Base-by-base conservation (phyloP, 1,140 invertebrate genomes). In the Neomicropteryx cornuta region DNA sequence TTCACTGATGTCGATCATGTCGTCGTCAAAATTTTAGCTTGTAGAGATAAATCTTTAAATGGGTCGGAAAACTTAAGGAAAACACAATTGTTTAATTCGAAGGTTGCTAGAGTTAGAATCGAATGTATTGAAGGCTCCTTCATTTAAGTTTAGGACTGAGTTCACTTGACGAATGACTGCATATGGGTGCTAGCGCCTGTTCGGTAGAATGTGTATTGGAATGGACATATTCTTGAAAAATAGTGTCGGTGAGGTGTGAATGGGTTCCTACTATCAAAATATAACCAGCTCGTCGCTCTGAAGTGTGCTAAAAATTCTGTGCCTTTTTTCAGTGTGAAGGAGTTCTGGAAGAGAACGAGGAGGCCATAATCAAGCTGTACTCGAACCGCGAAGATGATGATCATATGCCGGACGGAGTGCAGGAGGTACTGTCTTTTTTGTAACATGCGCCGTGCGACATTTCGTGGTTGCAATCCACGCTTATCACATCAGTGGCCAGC, bases 271-370 rank as follows among this genome's bases (percentile, higher is more conserved):
- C 24, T 37, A n/a, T 27, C 6, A 27, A n/a, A n/a, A 27, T 27
- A 27, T 27, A 27, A 27, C 8, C n/a, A 27, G 24, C 8, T 8
- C 8, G n/a, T 8, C n/a, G n/a, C 8, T 23, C 17, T 6, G 17
- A n/a, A 18, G 13, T 32, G 18, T 33, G 22, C 18, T 24, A 22
- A 14, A 11, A 23, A 4, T 19, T 36, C 3, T 6, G 16, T 22
- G 21, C n/a, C n/a, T n/a, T n/a, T n/a, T 55, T 56, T 44, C 53
- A 68, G 65, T 68, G 65, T 33, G 65, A 68, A 39, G 55, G 58
- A 8, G 63, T 68, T 52, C 60, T 68, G 18, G 63, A 64, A 38
- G 63, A 63, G 17, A 65, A 66, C 19, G 65, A 68, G 28, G 65
- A 68, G n/a, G 55, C 59, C 36, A 66, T 68, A 18, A 59, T 64